Percentiles rank a stretch among this genome's conserved stretches.
Conservation (phyloP, 2,888 invertebrate genomes). For the Hypena proboscidalis region DNA sequence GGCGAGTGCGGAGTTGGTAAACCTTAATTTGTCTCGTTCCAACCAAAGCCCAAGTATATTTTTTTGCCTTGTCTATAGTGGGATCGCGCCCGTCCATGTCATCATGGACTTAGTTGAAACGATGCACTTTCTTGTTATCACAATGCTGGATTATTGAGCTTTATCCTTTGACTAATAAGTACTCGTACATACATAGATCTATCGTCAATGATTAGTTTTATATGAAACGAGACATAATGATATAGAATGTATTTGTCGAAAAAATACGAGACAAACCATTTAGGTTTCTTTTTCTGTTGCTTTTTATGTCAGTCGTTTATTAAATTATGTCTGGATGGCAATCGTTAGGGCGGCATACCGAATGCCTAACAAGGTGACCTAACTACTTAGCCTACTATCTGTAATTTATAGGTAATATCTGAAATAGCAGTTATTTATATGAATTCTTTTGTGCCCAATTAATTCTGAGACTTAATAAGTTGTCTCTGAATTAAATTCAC, state of each 20-base stretch:
- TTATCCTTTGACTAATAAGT: constrained; percentile 44
- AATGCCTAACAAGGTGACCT: constrained; percentile 35
- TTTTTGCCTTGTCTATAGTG: constrained; percentile 51
- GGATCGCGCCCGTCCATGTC: constrained; percentile 48
- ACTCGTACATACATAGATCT: constrained; percentile 23
- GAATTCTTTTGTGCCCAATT: too few relatives aligned
- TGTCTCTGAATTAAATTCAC: too few relatives aligned
- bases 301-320: constrained; percentile 32
- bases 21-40: constrained; percentile 51
- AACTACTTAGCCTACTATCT: constrained; percentile 15
- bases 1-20: constrained; percentile 45
- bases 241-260: constrained; percentile 29
- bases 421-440: constrained; percentile 2
- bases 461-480: too few relatives aligned
- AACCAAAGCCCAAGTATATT: constrained; percentile 45
- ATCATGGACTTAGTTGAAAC: constrained; percentile 55
- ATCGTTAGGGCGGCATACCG: constrained; percentile 17
- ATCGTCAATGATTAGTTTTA: constrained; percentile 16
- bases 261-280: constrained; percentile 19
- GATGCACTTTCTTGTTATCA: constrained; percentile 64
- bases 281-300: constrained; percentile 29
- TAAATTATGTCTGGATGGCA: constrained; percentile 31
- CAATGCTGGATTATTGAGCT: constrained; percentile 54
- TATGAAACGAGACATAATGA: constrained; percentile 18
- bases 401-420: constrained; percentile 26